Conservation (phyloP, 2,113 vertebrate species). For the Haemorhous mexicanus region DNA sequence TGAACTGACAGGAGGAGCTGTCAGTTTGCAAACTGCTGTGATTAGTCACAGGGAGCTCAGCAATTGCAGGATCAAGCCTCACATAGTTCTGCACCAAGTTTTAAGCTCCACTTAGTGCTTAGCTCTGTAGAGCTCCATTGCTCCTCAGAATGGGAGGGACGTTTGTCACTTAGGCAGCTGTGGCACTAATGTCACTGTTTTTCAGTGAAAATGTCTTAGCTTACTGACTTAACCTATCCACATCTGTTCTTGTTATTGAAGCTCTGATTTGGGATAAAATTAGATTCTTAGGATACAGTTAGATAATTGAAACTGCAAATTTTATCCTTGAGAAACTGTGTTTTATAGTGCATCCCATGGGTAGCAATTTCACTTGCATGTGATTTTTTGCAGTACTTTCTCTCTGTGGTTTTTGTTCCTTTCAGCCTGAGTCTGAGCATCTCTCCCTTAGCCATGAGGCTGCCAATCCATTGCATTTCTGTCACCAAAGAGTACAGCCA, state of each 20-base stretch:
- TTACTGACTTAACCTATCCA: not conserved
- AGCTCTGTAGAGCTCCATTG: not conserved
- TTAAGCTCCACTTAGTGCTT: not conserved
- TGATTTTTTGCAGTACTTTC: not conserved
- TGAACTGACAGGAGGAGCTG: not conserved
- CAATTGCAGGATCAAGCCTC: not conserved
- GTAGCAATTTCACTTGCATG: not conserved
- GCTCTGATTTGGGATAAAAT: not conserved
- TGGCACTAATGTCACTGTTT: not conserved
- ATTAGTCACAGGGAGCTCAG: not conserved
- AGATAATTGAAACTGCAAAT: not conserved
- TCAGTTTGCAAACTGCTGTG: not conserved
- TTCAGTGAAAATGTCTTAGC: not conserved
- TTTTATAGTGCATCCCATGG: not conserved
- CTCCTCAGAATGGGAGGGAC: not conserved
- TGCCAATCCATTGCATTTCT: constrained; percentile 88
- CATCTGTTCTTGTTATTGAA: not conserved
- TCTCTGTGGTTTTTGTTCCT: constrained; percentile 27
- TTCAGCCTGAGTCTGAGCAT: constrained; percentile 84
- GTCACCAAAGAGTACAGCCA: constrained; percentile 95
- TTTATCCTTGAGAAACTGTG: not conserved
- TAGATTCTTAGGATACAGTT: not conserved
- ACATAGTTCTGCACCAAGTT: not conserved
- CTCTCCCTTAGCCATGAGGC: constrained; percentile 88
- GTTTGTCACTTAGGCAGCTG: not conserved